phyloP scores from a whole-genome alignment of 2,888 invertebrate genomes.

The Hirtodrosophila trivittata region DNA sequence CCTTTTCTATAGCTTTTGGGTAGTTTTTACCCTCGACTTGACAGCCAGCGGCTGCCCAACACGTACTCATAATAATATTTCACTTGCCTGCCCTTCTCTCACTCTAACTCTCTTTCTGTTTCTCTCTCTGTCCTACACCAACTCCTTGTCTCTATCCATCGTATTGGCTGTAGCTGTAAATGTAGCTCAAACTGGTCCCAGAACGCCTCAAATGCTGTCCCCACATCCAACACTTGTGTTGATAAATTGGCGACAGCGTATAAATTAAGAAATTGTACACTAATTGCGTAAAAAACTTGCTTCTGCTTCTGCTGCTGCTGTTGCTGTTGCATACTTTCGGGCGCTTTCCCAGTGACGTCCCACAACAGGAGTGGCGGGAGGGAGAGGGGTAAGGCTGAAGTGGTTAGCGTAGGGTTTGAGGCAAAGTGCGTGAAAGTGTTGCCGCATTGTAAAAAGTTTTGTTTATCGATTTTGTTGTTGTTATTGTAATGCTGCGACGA shows the following conservation, averaged over 20 bases:
- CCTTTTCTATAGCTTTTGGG: constrained; percentile 17
- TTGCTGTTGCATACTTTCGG: constrained; percentile 62
- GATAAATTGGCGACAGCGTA: constrained; percentile 82
- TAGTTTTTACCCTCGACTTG: constrained; percentile 23
- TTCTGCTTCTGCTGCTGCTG: constrained; percentile 48
- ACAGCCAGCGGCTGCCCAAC: constrained; percentile 47
- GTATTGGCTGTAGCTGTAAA: background rate
- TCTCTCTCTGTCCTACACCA: background rate
- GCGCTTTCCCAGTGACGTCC: constrained; percentile 65
- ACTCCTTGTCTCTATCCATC: background rate
- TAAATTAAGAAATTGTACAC: constrained; percentile 82
- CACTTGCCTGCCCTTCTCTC: constrained; percentile 36
- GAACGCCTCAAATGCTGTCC: constrained; percentile 12
- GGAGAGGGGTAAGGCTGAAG: background rate
- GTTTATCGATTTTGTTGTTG: constrained; percentile 68
- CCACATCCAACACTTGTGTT: constrained; percentile 39
- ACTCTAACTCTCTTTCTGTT: background rate
- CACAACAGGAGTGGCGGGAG: constrained; percentile 14
- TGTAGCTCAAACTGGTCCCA: constrained; percentile 22
- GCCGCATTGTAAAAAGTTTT: constrained; percentile 67
- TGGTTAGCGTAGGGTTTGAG: constrained; percentile 4
- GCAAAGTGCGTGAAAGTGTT: constrained; percentile 73
- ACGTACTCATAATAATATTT: constrained; percentile 75
- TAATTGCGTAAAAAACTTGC: constrained; percentile 80
- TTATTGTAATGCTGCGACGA: constrained; percentile 1